Evolutionary conservation across 2,113 vertebrate species (phyloP), one percentile per base, ranked within the genome.

Genomic region (Machaerirhynchus nigripectus): DNA sequence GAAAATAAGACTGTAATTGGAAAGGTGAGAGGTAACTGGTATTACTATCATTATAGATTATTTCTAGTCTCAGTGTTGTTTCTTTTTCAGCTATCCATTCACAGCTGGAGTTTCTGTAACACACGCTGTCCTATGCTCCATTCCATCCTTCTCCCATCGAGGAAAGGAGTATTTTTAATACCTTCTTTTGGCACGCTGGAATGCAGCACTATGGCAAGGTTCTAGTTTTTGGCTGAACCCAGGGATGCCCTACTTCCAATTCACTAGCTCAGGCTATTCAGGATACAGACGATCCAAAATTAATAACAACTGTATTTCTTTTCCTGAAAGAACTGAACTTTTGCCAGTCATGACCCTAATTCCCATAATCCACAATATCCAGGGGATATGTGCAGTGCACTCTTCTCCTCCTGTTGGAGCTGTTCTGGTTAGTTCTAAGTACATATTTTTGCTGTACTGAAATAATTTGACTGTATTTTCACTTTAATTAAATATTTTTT

Each of bases 331-430:
- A 79, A 82, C 14, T 1, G 26, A 87, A 63, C 13, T 15, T 57
- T 64, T 70, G 21, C 11, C 30, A 81, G 55, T 15, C 35, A 52
- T 7, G 13, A 59, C 11, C 20, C 27, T 80, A 67, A 74, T 35
- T 55, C 50, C 26, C n/a, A 42, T 1, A 10, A 7, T 64, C 19
- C 23, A 35, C 22, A 64, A 44, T 47, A 83, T 22, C 61, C 17
- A 42, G 4, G 4, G 12, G 26, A 28, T 53, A 37, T n/a, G 6
- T 57, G 31, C 11, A 57, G 11, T 12, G 7, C 0, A 0, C 8
- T 61, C 20, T 27, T 83, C 22, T 47, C 4, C 44, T 52, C 26
- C 26, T 33, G 8, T 1, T 49, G 24, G 22, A 77, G 13, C 26
- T 37, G 13, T 57, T 87, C 46, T 57, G 33, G n/a, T 89, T 11